A percentile compares a stretch with the other conserved stretches of the same genome.
Conservation (phyloP, 2,797 vertebrate species). For the Hybognathus amarus region DNA sequence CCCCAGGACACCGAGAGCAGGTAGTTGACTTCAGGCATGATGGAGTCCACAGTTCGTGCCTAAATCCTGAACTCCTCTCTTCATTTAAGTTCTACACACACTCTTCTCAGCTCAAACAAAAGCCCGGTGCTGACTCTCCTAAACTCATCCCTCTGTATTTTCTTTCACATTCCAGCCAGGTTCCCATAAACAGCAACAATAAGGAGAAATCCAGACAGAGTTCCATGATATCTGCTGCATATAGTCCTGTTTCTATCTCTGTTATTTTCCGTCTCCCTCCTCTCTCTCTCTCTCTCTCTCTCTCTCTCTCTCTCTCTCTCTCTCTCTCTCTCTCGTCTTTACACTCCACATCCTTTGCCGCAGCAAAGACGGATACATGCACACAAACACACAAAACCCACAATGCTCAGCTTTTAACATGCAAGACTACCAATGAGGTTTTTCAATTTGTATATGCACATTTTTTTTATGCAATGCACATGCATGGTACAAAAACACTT, state of each 20-base stretch:
- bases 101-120: conserved; percentile 66
- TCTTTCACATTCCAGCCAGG: background rate
- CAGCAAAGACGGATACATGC: conserved; percentile 58
- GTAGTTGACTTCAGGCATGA: conserved; percentile 96
- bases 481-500: background rate
- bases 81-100: conserved; percentile 9
- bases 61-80: conserved; percentile 6
- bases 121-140: conserved; percentile 52
- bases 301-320: background rate
- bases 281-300: background rate
- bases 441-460: background rate
- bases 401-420: background rate
- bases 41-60: conserved; percentile 54
- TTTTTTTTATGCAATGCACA: background rate
- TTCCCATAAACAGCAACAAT: conserved; percentile 41
- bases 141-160: conserved; percentile 4
- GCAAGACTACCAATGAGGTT: background rate
- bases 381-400: conserved; percentile 30
- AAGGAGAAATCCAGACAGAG: conserved; percentile 55
- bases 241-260: background rate
- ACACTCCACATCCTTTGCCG: conserved; percentile 20
- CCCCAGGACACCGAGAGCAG: conserved; percentile 96
- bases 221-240: conserved; percentile 43
- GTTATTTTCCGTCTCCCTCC: background rate
- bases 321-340: background rate